Conservation (phyloP, 92 coral and sea anemone species). For the Epizoanthus scotinus region DNA sequence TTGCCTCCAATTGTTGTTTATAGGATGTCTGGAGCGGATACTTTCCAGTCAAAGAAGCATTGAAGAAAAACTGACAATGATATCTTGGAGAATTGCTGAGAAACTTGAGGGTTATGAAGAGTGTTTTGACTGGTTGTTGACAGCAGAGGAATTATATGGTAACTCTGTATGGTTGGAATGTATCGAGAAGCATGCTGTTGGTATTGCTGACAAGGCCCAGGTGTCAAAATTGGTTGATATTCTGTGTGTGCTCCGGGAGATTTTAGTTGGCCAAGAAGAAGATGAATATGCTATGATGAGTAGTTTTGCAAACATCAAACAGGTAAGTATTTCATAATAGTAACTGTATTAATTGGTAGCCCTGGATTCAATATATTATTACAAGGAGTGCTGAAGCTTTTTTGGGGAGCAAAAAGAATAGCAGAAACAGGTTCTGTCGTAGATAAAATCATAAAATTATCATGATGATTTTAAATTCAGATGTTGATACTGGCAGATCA, state of each 20-base stretch:
- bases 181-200: slow-evolving; percentile 52
- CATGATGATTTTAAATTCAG: too few relatives aligned
- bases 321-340: neutral
- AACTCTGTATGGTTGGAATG: slow-evolving; percentile 69
- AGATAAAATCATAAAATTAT: too few relatives aligned
- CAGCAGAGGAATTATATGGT: slow-evolving; percentile 70
- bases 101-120: slow-evolving; percentile 69
- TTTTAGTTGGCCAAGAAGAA: slow-evolving; percentile 8
- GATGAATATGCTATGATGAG: neutral
- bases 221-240: slow-evolving; percentile 71
- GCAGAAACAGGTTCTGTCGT: too few relatives aligned
- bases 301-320: slow-evolving; percentile 8
- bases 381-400: too few relatives aligned
- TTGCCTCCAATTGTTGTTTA: neutral
- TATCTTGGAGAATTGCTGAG: slow-evolving; percentile 55
- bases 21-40: slow-evolving; percentile 50
- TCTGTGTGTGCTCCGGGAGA: slow-evolving; percentile 69
- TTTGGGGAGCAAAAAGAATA: neutral
- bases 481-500: too few relatives aligned
- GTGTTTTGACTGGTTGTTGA: slow-evolving; percentile 79
- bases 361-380: too few relatives aligned
- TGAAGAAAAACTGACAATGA: slow-evolving; percentile 55
- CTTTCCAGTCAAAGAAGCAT: slow-evolving; percentile 54
- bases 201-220: slow-evolving; percentile 52
- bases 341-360: too few relatives aligned